Conservation (phyloP, 2,888 invertebrate species). For the Athalia rosae region DNA sequence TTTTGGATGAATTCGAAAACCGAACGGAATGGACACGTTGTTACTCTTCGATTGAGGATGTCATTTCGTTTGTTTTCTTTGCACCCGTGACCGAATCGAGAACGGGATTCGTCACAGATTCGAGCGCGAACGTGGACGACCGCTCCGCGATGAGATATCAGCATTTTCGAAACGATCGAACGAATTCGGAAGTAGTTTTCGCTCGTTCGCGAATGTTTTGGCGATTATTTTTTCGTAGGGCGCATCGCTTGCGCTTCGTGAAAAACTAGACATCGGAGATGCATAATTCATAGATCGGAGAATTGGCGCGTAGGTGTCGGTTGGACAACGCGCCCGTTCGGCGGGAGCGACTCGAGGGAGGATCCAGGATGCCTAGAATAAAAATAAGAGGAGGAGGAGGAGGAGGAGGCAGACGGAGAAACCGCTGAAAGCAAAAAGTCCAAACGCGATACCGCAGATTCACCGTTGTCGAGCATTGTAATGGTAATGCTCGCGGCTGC, state of each 20-base stretch:
- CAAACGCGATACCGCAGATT: constrained; percentile 64
- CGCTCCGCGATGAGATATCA: too few species aligned
- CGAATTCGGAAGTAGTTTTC: too few species aligned
- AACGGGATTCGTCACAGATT: too few species aligned
- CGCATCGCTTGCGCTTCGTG: background rate
- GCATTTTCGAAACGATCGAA: too few species aligned
- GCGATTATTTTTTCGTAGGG: constrained; percentile 11
- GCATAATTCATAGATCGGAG: constrained; percentile 69
- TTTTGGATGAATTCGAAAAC: too few species aligned
- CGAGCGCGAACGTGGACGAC: too few species aligned
- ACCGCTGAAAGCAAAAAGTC: constrained; percentile 48
- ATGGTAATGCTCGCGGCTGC: constrained; percentile 64
- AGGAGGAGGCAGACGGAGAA: constrained; percentile 27
- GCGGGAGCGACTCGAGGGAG: constrained; percentile 16
- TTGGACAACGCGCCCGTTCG: constrained; percentile 52
- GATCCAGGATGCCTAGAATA: background rate
- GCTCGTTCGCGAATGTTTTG: constrained; percentile 1
- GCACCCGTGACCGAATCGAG: too few species aligned
- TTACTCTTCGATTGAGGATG: too few species aligned
- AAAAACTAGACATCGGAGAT: constrained; percentile 70
- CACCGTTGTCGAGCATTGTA: constrained; percentile 68
- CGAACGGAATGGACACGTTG: too few species aligned
- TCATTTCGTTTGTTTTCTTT: too few species aligned
- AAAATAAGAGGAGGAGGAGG: constrained; percentile 31
- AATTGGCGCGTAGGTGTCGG: constrained; percentile 63